Percentiles rank a stretch among this genome's conserved stretches.
Conservation (phyloP, 53 echinoderm and acorn worm species). For the Hippasteria phrygiana region DNA sequence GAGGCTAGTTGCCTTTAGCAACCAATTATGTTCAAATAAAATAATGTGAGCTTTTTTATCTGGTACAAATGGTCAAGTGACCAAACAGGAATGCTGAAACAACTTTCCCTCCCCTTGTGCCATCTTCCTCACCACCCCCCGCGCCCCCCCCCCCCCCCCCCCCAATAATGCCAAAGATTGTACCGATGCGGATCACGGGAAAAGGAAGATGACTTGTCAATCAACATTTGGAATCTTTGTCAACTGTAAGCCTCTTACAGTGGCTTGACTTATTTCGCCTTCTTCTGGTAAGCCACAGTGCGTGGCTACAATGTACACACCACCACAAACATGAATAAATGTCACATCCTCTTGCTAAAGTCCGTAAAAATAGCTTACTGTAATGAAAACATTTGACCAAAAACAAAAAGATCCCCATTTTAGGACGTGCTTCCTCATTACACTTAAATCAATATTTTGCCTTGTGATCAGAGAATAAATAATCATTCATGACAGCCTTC, state of each 20-base stretch:
- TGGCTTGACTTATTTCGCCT: not conserved
- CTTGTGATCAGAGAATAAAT: not conserved
- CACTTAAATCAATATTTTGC: conserved; percentile 22
- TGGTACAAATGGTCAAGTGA: no score
- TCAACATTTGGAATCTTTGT: not conserved
- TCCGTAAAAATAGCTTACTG: no score
- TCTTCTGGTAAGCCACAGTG: not conserved
- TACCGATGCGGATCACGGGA: not conserved
- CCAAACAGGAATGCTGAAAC: no score
- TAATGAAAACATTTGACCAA: no score
- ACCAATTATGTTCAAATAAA: no score
- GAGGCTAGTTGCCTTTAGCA: no score
- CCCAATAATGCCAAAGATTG: not conserved
- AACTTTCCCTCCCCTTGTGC: no score
- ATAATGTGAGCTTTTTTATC: no score
- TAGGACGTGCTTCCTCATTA: no score
- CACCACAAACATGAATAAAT: not conserved
- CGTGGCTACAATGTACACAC: not conserved
- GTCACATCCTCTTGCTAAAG: no score
- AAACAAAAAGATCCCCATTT: no score
- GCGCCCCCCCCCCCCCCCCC: not conserved
- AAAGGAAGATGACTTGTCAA: not conserved
- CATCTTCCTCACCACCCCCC: no score
- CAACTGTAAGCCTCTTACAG: not conserved
- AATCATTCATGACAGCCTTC: conserved; percentile 12